A percentile compares a stretch with the other conserved stretches of the same genome.
Evolutionary conservation across 2,113 vertebrate genomes (phyloP).

Genomic region (Mesocricetus auratus): DNA sequence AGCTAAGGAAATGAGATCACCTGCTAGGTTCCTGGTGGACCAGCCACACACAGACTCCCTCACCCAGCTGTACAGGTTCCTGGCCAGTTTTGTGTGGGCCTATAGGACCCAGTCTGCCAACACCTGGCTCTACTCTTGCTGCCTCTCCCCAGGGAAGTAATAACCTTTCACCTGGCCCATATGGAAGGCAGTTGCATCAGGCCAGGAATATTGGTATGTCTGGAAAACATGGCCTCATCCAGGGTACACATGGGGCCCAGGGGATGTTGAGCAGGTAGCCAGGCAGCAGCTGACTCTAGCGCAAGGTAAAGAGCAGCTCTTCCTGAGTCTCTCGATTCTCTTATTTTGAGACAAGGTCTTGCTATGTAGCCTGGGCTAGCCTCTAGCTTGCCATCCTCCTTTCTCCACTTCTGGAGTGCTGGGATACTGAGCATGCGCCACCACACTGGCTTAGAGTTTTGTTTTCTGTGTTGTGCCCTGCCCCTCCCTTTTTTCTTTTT

Average conservation of each 20-base stretch:
- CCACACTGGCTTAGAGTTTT: neutral
- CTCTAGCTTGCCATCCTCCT: neutral
- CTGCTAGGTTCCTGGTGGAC: neutral
- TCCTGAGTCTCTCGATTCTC: neutral
- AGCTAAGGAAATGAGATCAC: neutral
- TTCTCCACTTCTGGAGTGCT: neutral
- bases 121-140: neutral
- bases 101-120: neutral
- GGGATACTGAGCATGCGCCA: neutral
- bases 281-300: neutral
- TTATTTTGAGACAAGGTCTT: neutral
- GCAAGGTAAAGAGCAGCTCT: neutral
- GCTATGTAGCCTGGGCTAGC: neutral
- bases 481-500: neutral
- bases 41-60: neutral
- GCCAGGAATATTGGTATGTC: neutral
- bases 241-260: neutral
- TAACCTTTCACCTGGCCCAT: slow-evolving; percentile 42
- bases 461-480: neutral
- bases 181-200: neutral
- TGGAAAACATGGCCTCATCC: neutral
- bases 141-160: neutral
- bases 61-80: neutral
- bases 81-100: neutral
- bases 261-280: neutral